Percentiles rank a stretch among this genome's conserved stretches.
Conservation (phyloP, 2,113 vertebrate genomes). For the Sula dactylatra region DNA sequence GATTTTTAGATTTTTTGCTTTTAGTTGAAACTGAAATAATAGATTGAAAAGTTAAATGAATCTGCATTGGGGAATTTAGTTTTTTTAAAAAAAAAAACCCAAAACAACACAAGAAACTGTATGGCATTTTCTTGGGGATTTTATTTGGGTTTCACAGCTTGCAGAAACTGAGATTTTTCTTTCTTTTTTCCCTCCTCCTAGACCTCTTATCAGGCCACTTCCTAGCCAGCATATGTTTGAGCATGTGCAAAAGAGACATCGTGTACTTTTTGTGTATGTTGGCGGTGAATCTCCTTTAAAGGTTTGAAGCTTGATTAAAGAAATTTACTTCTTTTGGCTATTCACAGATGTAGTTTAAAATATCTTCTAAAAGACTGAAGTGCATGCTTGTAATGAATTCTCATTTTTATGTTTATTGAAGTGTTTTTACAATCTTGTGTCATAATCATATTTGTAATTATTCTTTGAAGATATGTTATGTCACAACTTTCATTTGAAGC, state of each 20-base stretch:
- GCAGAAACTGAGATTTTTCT: neutral
- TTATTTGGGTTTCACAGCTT: neutral
- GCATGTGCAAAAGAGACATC: conserved; percentile 89
- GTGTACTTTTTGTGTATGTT: conserved; percentile 91
- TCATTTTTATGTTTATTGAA: accelerated
- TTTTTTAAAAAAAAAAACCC: neutral
- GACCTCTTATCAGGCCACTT: conserved; percentile 90
- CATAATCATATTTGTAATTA: neutral
- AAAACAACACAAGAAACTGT: too few species aligned
- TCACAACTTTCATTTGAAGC: neutral
- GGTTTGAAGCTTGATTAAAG: conserved; percentile 73
- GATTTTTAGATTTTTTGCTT: neutral
- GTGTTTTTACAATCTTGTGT: neutral
- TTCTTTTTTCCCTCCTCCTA: conserved; percentile 34
- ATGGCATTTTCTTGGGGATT: neutral
- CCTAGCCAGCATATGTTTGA: conserved; percentile 95
- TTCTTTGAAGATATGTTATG: neutral
- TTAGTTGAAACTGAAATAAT: neutral
- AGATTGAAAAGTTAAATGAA: neutral
- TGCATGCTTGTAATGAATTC: neutral
- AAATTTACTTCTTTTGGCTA: neutral
- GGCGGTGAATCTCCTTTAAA: conserved; percentile 94
- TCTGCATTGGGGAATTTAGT: neutral
- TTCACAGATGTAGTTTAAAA: neutral
- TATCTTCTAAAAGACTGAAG: neutral